Evolutionary conservation across 2,888 invertebrate species (phyloP).

Genomic region (Lomographa bimaculata): DNA sequence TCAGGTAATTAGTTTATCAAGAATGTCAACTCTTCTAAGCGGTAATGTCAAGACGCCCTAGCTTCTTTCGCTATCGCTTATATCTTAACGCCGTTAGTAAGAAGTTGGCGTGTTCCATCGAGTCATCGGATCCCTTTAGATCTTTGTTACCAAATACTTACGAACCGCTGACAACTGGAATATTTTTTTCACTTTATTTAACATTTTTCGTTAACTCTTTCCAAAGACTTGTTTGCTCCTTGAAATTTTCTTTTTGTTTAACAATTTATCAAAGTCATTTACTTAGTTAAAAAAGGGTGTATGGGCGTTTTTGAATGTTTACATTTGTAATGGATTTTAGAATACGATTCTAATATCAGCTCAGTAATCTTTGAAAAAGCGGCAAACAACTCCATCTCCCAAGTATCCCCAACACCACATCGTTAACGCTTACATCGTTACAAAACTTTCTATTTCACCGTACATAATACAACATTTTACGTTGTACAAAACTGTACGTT

Average conservation of each 20-base stretch:
- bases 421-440: slow-evolving; percentile 4
- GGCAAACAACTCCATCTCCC: no score
- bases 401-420: slow-evolving; percentile 2
- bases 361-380: no score
- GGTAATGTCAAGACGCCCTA: no score
- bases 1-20: slow-evolving; percentile 17
- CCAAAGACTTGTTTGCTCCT: slow-evolving; percentile 43
- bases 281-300: no score
- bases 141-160: slow-evolving; percentile 66
- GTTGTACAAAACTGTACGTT: slow-evolving; percentile 12
- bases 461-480: slow-evolving; percentile 5
- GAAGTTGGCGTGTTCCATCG: slow-evolving; percentile 53
- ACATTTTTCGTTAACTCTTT: slow-evolving; percentile 50
- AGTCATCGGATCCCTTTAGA: slow-evolving; percentile 58
- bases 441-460: slow-evolving; percentile 15
- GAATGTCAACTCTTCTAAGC: no score
- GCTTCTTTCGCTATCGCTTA: slow-evolving; percentile 29
- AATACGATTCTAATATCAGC: no score
- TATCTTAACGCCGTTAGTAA: slow-evolving; percentile 32
- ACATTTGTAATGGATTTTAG: no score
- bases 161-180: slow-evolving; percentile 50
- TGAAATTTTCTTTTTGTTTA: slow-evolving; percentile 16
- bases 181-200: slow-evolving; percentile 61
- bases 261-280: no score
- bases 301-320: no score